These are phyloP conservation scores for Leuctra nigra DNA, from an alignment of 2,888 invertebrate genomes.

Conservation along the genomic window DNA sequence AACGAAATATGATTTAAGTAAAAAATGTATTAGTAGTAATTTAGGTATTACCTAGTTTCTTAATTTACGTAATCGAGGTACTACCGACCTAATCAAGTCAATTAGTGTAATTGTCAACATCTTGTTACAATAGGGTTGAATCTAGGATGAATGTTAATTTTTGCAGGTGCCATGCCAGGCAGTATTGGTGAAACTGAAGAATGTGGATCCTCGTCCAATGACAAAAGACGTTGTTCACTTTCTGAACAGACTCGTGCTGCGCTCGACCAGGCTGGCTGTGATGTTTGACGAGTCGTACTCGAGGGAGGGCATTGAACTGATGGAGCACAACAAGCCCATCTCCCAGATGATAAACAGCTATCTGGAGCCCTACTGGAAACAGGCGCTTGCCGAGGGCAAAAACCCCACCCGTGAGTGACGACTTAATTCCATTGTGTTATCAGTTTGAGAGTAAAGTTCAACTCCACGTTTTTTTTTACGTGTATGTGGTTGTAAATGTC, in stretches of 20 bases:
- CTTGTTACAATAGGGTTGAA: too few relatives aligned
- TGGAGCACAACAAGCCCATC: neutral
- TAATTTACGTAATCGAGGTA: too few relatives aligned
- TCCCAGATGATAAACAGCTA: neutral
- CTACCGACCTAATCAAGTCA: too few relatives aligned
- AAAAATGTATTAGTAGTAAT: too few relatives aligned
- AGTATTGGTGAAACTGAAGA: neutral
- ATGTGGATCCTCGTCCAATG: neutral
- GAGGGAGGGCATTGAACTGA: neutral
- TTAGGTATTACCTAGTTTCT: too few relatives aligned
- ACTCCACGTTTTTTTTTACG: too few relatives aligned
- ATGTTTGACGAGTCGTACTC: neutral
- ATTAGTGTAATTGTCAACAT: too few relatives aligned
- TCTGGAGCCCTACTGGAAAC: neutral
- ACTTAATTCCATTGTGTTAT: too few relatives aligned
- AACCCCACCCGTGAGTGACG: slow-evolving; percentile 6
- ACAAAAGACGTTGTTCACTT: neutral
- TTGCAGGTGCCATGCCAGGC: neutral
- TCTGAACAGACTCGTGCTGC: neutral
- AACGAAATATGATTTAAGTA: too few relatives aligned
- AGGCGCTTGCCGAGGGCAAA: neutral
- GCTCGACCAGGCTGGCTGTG: neutral
- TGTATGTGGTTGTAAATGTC: too few relatives aligned
- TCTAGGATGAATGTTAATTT: neutral
- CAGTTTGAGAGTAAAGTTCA: too few relatives aligned